Base-by-base conservation (phyloP, 2,888 invertebrate genomes). In the Callimorpha dominula region DNA sequence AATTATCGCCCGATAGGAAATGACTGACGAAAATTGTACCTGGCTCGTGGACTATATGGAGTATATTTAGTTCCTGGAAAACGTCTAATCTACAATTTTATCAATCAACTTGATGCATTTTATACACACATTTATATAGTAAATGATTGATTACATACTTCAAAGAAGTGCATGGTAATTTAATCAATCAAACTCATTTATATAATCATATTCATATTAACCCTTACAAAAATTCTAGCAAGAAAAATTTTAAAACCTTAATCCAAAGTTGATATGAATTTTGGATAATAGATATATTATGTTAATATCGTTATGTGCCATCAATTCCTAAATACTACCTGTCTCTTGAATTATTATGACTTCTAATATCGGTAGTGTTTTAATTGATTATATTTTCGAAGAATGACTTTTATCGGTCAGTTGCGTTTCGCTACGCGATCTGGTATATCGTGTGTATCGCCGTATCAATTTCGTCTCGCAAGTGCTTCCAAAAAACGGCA, bases 361-460 rank as follows among this genome's bases (percentile, higher is more conserved):
- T 8, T 31, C 14, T 9, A 40, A 49, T 43, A 20, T 20, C 4
- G 31, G 20, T 31, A 31, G 8, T 14, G 20, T 60, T 54, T 43
- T 65, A 17, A 49, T 49, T 49, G 0, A 8, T 46, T 9, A 9
- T 40, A 50, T 31, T 65, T 31, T 20, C 31, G 65, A 65, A 65
- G 65, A 65, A 50, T 50, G 15, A 46, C 2, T 31, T 15, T 65
- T 65, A 49, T 65, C 50, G 31, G 49, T 65, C 65, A 65, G 65
- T 65, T 50, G 49, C 49, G 49, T 4, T 50, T 31, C 31, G 49
- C 31, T 50, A 50, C 65, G 31, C 65, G 65, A 17, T 65, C 65
- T 31, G 31, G 49, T 31, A 31, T 65, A 65, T 49, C 65, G 65
- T 49, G 49, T 49, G 49, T 65, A 31, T 60, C 49, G n/a, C n/a